These are phyloP conservation scores for Gonatopus flavifemur DNA, from an alignment of 1,140 invertebrate genomes.

Conservation along the genomic window DNA sequence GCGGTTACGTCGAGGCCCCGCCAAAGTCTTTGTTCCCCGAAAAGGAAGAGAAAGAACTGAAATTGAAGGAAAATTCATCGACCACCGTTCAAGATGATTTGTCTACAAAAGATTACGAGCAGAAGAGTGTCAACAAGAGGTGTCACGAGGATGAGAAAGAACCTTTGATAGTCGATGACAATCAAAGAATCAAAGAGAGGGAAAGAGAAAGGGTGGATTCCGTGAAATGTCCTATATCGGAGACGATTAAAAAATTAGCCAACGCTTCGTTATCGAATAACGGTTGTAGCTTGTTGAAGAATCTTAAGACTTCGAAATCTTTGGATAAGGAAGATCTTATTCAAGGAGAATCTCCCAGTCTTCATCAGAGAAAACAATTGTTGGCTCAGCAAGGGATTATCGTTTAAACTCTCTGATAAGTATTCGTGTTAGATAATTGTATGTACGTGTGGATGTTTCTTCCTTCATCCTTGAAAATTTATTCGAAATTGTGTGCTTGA, in stretches of 20 bases:
- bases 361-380: slow-evolving; percentile 52
- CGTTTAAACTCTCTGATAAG: slow-evolving; percentile 30
- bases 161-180: slow-evolving; percentile 15
- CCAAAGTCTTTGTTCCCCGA: slow-evolving; percentile 41
- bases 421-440: background rate
- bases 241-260: slow-evolving; percentile 53
- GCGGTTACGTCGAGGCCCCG: slow-evolving; percentile 60
- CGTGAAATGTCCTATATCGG: slow-evolving; percentile 52
- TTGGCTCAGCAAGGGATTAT: slow-evolving; percentile 54
- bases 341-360: slow-evolving; percentile 50
- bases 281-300: slow-evolving; percentile 44
- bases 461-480: too few species aligned
- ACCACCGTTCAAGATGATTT: too few species aligned
- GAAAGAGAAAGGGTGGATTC: slow-evolving; percentile 45
- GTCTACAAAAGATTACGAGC: slow-evolving; percentile 12
- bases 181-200: slow-evolving; percentile 37
- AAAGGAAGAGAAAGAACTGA: background rate
- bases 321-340: slow-evolving; percentile 36
- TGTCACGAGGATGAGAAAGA: slow-evolving; percentile 21
- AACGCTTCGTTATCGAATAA: slow-evolving; percentile 47
- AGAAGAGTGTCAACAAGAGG: background rate
- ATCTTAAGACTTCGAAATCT: slow-evolving; percentile 42
- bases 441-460: background rate
- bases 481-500: too few species aligned
- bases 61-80: too few species aligned